Percentiles rank a stretch among this genome's conserved stretches.
phyloP scores from a whole-genome alignment of 2,888 invertebrate genomes.

The Plagodis dolabraria region DNA sequence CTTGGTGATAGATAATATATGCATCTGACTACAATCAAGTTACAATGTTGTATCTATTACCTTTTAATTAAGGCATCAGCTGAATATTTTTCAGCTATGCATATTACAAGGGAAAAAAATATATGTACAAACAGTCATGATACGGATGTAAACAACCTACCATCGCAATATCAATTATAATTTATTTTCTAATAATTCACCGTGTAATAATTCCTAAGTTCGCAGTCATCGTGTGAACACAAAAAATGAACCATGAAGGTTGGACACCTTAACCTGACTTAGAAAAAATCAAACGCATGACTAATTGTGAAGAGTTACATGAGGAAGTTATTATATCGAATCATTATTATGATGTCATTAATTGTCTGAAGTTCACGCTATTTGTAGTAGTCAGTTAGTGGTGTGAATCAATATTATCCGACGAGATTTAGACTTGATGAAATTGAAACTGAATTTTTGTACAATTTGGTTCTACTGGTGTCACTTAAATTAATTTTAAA shows the following conservation, averaged over 20 bases:
- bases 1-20: too few relatives aligned
- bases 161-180: conserved; percentile 16
- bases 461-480: too few relatives aligned
- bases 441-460: too few relatives aligned
- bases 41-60: too few relatives aligned
- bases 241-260: conserved; percentile 25
- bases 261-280: conserved; percentile 42
- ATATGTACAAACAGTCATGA: too few relatives aligned
- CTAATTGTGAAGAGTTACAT: conserved; percentile 49
- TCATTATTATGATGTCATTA: conserved; percentile 48
- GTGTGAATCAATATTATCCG: conserved; percentile 12
- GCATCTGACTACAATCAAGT: too few relatives aligned
- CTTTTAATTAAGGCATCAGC: too few relatives aligned
- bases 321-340: conserved; percentile 47
- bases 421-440: neutral
- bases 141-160: conserved; percentile 13
- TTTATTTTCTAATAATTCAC: conserved; percentile 10
- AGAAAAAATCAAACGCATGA: conserved; percentile 55
- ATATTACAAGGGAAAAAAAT: too few relatives aligned
- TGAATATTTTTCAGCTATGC: too few relatives aligned
- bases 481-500: too few relatives aligned
- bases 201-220: conserved; percentile 20
- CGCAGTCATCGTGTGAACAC: neutral
- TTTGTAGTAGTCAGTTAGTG: conserved; percentile 20
- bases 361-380: conserved; percentile 36